Percentiles rank a stretch among this genome's conserved stretches.
phyloP scores from a whole-genome alignment of 2,888 invertebrate species.

The Auanema sp. region DNA sequence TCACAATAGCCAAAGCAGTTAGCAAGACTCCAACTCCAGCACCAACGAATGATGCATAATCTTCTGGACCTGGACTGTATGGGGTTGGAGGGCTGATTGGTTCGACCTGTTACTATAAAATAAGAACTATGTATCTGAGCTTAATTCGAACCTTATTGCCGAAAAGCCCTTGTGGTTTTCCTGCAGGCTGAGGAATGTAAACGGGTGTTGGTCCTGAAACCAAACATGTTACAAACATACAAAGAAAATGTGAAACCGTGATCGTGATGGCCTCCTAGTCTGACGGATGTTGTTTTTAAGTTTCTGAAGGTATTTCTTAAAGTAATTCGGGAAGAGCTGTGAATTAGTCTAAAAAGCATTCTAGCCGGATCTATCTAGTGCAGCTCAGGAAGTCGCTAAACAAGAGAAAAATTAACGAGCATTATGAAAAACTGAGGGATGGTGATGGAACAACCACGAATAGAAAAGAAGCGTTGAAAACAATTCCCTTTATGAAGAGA shows the following conservation, averaged over 20 bases:
- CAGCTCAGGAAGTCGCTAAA: too few species aligned
- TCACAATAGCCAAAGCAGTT: constrained; percentile 37
- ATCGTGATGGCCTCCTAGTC: constrained; percentile 31
- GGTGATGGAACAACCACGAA: too few species aligned
- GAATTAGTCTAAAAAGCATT: constrained; percentile 14
- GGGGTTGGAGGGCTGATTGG: constrained; percentile 17
- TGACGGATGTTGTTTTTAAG: constrained; percentile 21
- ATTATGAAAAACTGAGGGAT: too few species aligned
- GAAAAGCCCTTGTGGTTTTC: constrained; percentile 13
- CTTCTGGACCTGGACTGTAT: constrained; percentile 29
- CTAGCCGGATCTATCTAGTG: not conserved
- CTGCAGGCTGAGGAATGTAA: constrained; percentile 35
- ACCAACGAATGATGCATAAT: constrained; percentile 33
- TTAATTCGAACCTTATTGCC: not conserved
- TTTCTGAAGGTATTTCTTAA: constrained; percentile 12
- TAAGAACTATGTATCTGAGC: not conserved
- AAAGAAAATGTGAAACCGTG: constrained; percentile 18
- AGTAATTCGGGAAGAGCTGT: constrained; percentile 5
- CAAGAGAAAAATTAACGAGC: too few species aligned
- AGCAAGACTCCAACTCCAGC: constrained; percentile 37
- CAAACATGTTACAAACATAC: not conserved
- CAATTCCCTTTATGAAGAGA: too few species aligned
- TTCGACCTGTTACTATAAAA: not conserved
- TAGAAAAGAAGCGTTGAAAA: too few species aligned
- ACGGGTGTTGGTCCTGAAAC: constrained; percentile 33